A percentile compares a stretch with the other conserved stretches of the same genome.
These are phyloP conservation scores for Sarcophaga rosellei DNA, from an alignment of 2,888 invertebrate genomes.

Conservation along the genomic window DNA sequence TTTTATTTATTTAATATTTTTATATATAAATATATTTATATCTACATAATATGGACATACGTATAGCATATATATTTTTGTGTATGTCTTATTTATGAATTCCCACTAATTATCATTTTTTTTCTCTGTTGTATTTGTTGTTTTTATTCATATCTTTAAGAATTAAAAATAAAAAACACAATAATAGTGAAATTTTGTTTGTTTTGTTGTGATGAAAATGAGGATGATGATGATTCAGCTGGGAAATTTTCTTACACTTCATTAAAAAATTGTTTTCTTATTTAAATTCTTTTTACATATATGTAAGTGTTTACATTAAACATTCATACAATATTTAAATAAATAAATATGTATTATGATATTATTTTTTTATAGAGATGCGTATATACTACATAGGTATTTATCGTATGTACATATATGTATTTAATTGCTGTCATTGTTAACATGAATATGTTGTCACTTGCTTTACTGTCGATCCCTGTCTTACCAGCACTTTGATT, in stretches of 20 bases:
- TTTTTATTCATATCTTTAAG: slow-evolving; percentile 28
- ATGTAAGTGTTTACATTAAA: background rate
- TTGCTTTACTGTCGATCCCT: background rate
- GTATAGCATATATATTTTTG: background rate
- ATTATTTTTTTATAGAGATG: background rate
- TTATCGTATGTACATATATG: background rate
- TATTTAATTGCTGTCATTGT: slow-evolving; percentile 36
- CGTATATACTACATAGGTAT: background rate
- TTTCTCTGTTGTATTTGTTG: slow-evolving; percentile 26
- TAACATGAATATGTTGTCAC: slow-evolving; percentile 1
- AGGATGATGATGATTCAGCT: slow-evolving; percentile 53
- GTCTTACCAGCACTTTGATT: background rate
- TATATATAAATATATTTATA: background rate
- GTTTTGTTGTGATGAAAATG: slow-evolving; percentile 19
- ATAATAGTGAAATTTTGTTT: slow-evolving; percentile 35
- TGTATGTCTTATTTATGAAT: slow-evolving; percentile 45
- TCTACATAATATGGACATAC: background rate
- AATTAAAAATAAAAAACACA: slow-evolving; percentile 31
- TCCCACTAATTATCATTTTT: slow-evolving; percentile 44
- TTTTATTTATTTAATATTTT: slow-evolving; percentile 7
- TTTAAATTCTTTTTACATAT: background rate
- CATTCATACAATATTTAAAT: slow-evolving; percentile 1
- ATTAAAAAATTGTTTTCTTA: background rate
- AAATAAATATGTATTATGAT: background rate
- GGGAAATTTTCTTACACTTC: slow-evolving; percentile 17